Evolutionary conservation across 2,888 invertebrate genomes (phyloP), one percentile per base, ranked within the genome.

Genomic region (Andricus curvator): DNA sequence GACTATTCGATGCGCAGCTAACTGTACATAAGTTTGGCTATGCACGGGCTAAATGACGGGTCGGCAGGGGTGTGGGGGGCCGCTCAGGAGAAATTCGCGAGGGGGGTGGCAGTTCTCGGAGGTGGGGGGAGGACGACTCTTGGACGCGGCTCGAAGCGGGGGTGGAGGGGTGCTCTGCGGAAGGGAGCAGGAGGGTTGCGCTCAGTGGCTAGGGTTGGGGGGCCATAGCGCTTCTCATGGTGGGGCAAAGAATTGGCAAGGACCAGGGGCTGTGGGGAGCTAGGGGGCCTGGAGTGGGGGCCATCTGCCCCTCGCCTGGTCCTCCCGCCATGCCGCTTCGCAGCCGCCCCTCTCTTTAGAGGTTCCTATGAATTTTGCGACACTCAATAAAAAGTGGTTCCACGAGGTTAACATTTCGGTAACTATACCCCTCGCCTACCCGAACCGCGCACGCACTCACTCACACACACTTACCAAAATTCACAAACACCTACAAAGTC

Each of bases 321-420:
- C 83, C 81, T 81, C 85, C 81, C 85, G 85, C 88, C 90, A 87
- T 88, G 85, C 85, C 86, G 86, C 81, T 88, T 86, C 84, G 85
- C 84, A 80, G 80, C 86, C 84, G 87, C 87, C 90, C 89, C 88
- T 88, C 86, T 88, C 87, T 91, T 93, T 82, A 85, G 89, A 93
- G 93, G 93, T 94, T 94, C 94, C 94, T 94, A 94, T 94, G 94
- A 94, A 94, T 94, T 92, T 94, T 94, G 94, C 94, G 93, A 94
- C 93, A 94, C 93, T 94, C 94, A 94, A 94, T 94, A 94, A 94
- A 94, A 94, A 94, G 94, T 94, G 94, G 94, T 94, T 94, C 94
- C 94, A 94, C 94, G 94, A 94, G 94, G 94, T 94, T 94, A 94
- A 94, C 93, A 93, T 93, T 93, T 93, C 92, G 93, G 93, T 92